These are phyloP conservation scores for Cyanistes caeruleus DNA, from an alignment of 2,113 vertebrate genomes.

Conservation along the genomic window DNA sequence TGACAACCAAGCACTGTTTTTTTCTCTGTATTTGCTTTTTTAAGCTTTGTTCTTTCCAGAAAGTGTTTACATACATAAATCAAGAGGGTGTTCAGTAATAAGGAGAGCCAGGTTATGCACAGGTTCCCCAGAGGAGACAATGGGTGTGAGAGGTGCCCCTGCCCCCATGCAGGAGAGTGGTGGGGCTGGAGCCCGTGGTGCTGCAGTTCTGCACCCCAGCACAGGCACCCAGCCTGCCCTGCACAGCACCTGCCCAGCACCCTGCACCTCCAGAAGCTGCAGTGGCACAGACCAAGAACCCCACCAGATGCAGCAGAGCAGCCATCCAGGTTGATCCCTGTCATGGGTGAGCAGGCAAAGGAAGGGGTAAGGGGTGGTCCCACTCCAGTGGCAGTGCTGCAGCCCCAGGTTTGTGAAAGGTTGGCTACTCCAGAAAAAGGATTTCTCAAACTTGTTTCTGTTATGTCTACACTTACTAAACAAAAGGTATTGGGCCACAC, in stretches of 20 bases:
- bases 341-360: accelerated
- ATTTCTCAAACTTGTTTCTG: conserved; percentile 2
- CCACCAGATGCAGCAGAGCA: accelerated
- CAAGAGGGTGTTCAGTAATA: neutral
- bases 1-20: neutral
- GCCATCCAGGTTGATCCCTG: accelerated
- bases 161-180: accelerated
- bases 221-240: neutral
- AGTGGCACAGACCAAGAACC: neutral
- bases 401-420: neutral
- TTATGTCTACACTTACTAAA: neutral
- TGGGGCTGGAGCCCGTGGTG: accelerated
- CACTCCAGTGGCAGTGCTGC: neutral
- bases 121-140: neutral
- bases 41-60: neutral
- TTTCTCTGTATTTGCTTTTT: neutral
- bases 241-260: neutral
- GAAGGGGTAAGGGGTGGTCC: neutral
- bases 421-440: neutral
- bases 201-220: neutral
- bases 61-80: neutral
- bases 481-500: neutral
- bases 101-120: accelerated
- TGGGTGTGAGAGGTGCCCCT: neutral
- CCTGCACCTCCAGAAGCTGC: neutral